A percentile compares a stretch with the other conserved stretches of the same genome.
Evolutionary conservation across 2,797 vertebrate species (phyloP).

Genomic region (Rhynchonycteris naso): DNA sequence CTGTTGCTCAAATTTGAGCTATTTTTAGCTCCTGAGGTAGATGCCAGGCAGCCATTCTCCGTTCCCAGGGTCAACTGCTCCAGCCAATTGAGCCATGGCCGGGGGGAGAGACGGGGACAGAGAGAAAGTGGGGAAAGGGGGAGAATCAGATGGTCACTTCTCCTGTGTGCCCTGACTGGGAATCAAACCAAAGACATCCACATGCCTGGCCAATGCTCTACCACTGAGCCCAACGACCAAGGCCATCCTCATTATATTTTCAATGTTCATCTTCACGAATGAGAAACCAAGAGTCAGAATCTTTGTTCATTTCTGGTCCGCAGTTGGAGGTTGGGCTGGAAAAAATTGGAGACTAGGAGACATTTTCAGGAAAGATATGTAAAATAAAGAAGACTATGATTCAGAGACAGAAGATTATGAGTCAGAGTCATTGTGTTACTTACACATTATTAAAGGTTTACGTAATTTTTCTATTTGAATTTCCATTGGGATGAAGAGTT

Average conservation of each 20-base stretch:
- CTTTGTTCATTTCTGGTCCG: background rate
- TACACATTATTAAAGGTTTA: background rate
- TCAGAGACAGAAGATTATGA: background rate
- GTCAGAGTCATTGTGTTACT: background rate
- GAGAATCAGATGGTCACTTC: too few relatives aligned
- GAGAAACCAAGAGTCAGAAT: background rate
- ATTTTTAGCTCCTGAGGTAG: too few relatives aligned
- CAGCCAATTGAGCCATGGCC: too few relatives aligned
- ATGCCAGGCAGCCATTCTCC: too few relatives aligned
- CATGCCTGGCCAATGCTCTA: too few relatives aligned
- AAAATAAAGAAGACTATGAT: background rate
- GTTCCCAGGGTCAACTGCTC: too few relatives aligned
- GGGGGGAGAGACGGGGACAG: too few relatives aligned
- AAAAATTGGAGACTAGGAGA: background rate
- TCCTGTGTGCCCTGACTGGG: too few relatives aligned
- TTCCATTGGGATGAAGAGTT: background rate
- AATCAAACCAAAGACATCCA: too few relatives aligned
- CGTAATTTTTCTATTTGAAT: background rate
- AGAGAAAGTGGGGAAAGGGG: too few relatives aligned
- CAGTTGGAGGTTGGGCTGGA: background rate
- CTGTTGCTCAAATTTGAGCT: too few relatives aligned
- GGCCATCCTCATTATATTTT: background rate
- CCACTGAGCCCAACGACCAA: too few relatives aligned
- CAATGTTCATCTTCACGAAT: background rate
- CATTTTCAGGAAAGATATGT: background rate